Evolutionary conservation across 2,113 vertebrate species (phyloP).

Genomic region (human): DNA sequence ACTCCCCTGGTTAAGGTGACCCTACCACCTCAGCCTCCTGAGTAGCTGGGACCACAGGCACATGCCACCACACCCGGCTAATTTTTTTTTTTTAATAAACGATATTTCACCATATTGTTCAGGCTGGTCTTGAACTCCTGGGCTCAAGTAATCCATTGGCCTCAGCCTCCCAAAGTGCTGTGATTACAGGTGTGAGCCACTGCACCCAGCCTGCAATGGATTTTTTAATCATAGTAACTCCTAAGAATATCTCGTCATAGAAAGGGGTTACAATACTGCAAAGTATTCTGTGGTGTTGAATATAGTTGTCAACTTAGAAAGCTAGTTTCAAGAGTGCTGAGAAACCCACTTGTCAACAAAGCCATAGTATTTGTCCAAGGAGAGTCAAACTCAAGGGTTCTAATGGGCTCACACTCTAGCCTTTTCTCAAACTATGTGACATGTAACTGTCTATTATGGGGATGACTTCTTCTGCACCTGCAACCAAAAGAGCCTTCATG

Average conservation of each 20-base stretch:
- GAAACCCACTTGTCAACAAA: not conserved
- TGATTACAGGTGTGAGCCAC: no score
- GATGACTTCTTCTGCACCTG: not conserved
- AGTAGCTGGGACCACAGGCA: no score
- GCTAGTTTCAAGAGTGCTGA: not conserved
- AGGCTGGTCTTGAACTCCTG: no score
- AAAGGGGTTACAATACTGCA: not conserved
- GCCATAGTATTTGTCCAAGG: not conserved
- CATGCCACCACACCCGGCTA: no score
- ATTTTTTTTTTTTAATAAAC: no score
- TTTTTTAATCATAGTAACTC: not conserved
- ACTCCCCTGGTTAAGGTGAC: no score
- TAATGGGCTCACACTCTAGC: not conserved
- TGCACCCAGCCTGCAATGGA: no score
- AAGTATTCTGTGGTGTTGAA: not conserved
- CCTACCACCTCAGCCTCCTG: no score
- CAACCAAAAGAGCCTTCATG: not conserved
- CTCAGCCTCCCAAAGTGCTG: no score
- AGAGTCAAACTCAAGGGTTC: not conserved
- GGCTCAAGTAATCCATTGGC: no score
- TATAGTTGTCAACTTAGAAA: not conserved
- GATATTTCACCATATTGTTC: no score
- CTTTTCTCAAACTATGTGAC: not conserved
- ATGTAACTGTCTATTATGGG: not conserved
- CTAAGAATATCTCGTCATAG: not conserved